Conservation (phyloP, 1,140 invertebrate genomes). For the Drosophila melanogaster region Release_6_plus_ISO1_MT NT_033777.3:21089001-21089500, state of each 20-base stretch:
- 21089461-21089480: slow-evolving; percentile 38
- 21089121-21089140: too few species aligned
- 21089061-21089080: too few species aligned
- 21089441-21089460: slow-evolving; percentile 49
- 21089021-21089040: too few species aligned
- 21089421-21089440: slow-evolving; percentile 42
- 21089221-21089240: background rate
- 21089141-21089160: too few species aligned
- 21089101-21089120: too few species aligned
- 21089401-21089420: slow-evolving; percentile 27
- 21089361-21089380: slow-evolving; percentile 10
- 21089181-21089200: background rate
- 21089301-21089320: slow-evolving; percentile 35
- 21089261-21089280: slow-evolving; percentile 4
- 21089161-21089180: too few species aligned
- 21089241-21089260: slow-evolving; percentile 23
- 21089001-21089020: background rate
- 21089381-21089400: slow-evolving; percentile 1
- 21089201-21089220: background rate
- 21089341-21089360: slow-evolving; percentile 21
- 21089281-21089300: slow-evolving; percentile 34
- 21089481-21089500: slow-evolving; percentile 55
- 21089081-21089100: too few species aligned
- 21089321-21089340: slow-evolving; percentile 20
- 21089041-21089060: too few species aligned